Percentiles rank a stretch among this genome's conserved stretches.
Evolutionary conservation across 1,140 invertebrate genomes (phyloP).

Genomic region (Conus betulinus): DNA sequence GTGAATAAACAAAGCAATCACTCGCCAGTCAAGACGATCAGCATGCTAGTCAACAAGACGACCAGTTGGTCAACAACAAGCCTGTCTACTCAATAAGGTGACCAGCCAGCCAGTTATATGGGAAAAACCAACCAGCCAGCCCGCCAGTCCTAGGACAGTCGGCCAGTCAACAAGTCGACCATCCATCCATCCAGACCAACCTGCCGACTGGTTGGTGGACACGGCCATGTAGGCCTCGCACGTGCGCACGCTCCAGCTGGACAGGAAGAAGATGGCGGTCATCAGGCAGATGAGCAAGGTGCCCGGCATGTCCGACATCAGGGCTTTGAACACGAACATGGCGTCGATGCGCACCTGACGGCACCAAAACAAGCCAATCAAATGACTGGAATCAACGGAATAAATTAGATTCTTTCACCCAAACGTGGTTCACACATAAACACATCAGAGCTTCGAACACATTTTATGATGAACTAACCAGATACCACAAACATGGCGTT

Average conservation of each 20-base stretch:
- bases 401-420: not conserved
- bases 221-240: conserved; percentile 69
- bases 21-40: too few relatives aligned
- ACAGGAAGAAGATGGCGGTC: conserved; percentile 66
- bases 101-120: conserved; percentile 33
- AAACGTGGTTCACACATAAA: not conserved
- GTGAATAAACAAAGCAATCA: too few relatives aligned
- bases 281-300: conserved; percentile 68
- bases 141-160: too few relatives aligned
- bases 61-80: too few relatives aligned
- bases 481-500: too few relatives aligned
- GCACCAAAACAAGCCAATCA: not conserved
- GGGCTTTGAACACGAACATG: conserved; percentile 75
- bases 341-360: conserved; percentile 45
- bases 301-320: conserved; percentile 74
- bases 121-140: too few relatives aligned
- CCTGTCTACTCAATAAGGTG: too few relatives aligned
- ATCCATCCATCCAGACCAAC: not conserved
- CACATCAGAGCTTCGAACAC: too few relatives aligned
- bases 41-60: too few relatives aligned
- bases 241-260: conserved; percentile 71
- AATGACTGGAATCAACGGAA: not conserved
- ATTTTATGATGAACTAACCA: too few relatives aligned
- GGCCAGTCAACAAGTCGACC: too few relatives aligned
- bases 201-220: not conserved